These are phyloP conservation scores for Pseudococcus jackbeardsleyi DNA, from an alignment of 2,888 invertebrate genomes.

Conservation along the genomic window DNA sequence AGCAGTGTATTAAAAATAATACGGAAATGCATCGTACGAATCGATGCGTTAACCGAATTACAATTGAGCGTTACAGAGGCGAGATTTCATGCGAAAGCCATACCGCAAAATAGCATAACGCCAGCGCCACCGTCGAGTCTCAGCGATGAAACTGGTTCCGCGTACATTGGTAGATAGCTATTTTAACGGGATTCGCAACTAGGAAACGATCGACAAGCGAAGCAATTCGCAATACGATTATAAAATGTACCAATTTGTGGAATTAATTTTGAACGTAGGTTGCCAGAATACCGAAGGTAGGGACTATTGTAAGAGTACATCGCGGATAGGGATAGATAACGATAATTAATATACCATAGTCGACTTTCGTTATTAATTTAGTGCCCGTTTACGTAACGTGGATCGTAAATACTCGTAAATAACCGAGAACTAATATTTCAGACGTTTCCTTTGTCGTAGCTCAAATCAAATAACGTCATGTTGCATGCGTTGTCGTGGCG, in stretches of 20 bases:
- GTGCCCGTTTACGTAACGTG: neutral
- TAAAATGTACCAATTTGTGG: slow-evolving; percentile 17
- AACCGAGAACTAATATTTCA: slow-evolving; percentile 22
- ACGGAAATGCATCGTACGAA: slow-evolving; percentile 20
- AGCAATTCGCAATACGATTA: slow-evolving; percentile 21
- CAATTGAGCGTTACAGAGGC: neutral
- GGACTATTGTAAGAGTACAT: neutral
- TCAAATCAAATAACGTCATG: slow-evolving; percentile 6
- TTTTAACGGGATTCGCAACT: neutral
- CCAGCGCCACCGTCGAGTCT: neutral
- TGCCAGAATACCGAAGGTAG: neutral
- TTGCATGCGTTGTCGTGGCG: neutral
- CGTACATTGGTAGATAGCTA: neutral
- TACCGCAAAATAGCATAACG: neutral
- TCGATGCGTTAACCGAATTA: slow-evolving; percentile 14
- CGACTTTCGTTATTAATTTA: slow-evolving; percentile 13
- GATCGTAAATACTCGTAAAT: slow-evolving; percentile 1
- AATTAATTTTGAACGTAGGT: neutral
- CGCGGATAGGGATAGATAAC: neutral
- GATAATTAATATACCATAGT: neutral
- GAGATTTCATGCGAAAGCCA: neutral
- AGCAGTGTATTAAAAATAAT: neutral
- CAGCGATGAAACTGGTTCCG: slow-evolving; percentile 33
- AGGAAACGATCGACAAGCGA: slow-evolving; percentile 11
- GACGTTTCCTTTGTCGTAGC: neutral